Evolutionary conservation across 2,113 vertebrate species (phyloP), one percentile per base, ranked within the genome.

Genomic region (Cynopterus brachyotis): DNA sequence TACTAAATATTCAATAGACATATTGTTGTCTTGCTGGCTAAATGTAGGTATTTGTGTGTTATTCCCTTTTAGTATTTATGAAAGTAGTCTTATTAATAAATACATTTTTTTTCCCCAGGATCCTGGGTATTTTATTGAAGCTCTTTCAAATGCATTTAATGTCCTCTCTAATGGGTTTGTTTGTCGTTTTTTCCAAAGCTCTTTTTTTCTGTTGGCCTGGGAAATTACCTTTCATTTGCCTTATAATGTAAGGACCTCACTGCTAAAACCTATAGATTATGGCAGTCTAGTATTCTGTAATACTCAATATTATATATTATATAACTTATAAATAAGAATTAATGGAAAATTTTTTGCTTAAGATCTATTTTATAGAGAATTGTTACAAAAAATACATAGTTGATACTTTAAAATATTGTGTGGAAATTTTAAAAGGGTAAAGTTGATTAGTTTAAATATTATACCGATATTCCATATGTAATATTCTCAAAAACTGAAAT

Each of bases 121-220:
- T 32, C 70, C 50, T 91, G 57, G 8, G 10, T 89, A 59, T 96
- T 93, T 97, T 94, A 91, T 55, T 64, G 42, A 96, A 45, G 32
- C 55, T 95, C 30, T 95, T 95, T 91, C 80, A 96, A 89, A 95
- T 78, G 47, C 30, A 94, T 73, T 91, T 82, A 93, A 53, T 94
- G 42, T 73, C 19, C 80, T 95, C 47, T 72, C 15, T 97, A 94
- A 96, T 91, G 50, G 88, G 82, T 91, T 92, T 96, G 55, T 88
- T 92, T 95, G 55, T 88, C 75, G 93, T 79, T 94, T 45, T 78
- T 22, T 53, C 47, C 47, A 53, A 69, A 91, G 7, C 26, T 73
- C 28, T 75, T 40, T 85, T 73, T 80, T 97, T 67, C 40, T 70
- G 20, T 70, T 94, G 2, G 30, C 50, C n/a, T 67, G 55, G n/a